These are phyloP conservation scores for Drosophila niveifrons DNA, from an alignment of 2,888 invertebrate species.

Conservation along the genomic window DNA sequence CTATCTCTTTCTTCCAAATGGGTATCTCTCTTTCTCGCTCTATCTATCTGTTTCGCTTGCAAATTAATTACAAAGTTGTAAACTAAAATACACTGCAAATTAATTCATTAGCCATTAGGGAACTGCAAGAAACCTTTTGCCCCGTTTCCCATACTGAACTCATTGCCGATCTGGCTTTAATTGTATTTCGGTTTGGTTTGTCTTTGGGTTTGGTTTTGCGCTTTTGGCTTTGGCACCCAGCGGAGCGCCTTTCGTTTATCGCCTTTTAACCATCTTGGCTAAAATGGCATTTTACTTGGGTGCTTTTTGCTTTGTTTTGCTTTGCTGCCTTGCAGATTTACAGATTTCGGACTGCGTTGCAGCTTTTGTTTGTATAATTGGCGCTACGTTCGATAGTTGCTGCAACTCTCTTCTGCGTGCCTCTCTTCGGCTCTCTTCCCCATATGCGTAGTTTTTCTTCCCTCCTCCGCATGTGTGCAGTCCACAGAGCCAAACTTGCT, in stretches of 20 bases:
- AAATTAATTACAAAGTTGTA: slow-evolving; percentile 82
- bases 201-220: slow-evolving; percentile 5
- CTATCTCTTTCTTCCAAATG: slow-evolving; percentile 46
- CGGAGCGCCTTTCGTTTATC: slow-evolving; percentile 61
- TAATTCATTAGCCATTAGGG: slow-evolving; percentile 66
- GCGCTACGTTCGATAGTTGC: slow-evolving; percentile 65
- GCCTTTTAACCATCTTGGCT: slow-evolving; percentile 70
- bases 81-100: slow-evolving; percentile 76
- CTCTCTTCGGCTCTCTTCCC: slow-evolving; percentile 26
- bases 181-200: slow-evolving; percentile 63
- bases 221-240: slow-evolving; percentile 75
- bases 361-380: slow-evolving; percentile 73
- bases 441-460: slow-evolving; percentile 58
- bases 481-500: slow-evolving; percentile 5
- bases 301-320: slow-evolving; percentile 6
- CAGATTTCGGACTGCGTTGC: slow-evolving; percentile 57
- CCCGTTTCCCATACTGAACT: slow-evolving; percentile 17
- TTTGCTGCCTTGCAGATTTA: slow-evolving; percentile 52
- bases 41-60: slow-evolving; percentile 47
- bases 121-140: slow-evolving; percentile 7
- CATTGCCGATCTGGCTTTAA: slow-evolving; percentile 59
- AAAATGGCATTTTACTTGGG: slow-evolving; percentile 65
- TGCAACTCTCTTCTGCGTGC: background rate
- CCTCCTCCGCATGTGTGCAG: slow-evolving; percentile 1
- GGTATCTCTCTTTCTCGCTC: background rate